phyloP scores from a whole-genome alignment of 2,113 vertebrate genomes.

The Psittacula cyanocephala region DNA sequence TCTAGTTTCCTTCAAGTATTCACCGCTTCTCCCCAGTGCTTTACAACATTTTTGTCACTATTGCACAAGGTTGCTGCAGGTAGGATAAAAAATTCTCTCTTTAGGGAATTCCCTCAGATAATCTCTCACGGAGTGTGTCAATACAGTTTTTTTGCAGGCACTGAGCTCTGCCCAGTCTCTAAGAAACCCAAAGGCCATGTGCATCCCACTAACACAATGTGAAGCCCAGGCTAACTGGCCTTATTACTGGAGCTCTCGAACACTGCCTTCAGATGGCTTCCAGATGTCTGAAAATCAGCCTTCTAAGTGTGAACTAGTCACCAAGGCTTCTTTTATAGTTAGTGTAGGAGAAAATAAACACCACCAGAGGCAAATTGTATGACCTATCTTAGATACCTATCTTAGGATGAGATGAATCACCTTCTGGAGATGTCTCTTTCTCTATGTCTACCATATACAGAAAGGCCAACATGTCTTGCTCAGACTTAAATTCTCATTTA shows the following conservation, averaged over 20 bases:
- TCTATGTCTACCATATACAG: neutral
- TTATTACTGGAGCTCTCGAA: neutral
- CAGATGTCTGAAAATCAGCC: neutral
- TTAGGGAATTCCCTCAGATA: conserved; percentile 14
- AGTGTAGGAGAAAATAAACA: conserved; percentile 25
- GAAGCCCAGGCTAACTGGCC: neutral
- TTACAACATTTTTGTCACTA: neutral
- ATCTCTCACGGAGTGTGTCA: neutral
- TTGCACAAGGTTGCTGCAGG: neutral
- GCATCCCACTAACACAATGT: neutral
- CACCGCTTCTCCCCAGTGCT: neutral
- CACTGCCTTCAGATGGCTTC: conserved; percentile 11
- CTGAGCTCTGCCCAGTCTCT: neutral
- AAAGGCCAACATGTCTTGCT: neutral
- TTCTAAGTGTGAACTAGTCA: conserved; percentile 5
- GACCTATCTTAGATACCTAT: conserved; percentile 36
- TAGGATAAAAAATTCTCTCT: neutral
- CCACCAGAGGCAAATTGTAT: neutral
- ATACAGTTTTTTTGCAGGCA: neutral
- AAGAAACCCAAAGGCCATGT: neutral
- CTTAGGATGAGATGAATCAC: conserved; percentile 22
- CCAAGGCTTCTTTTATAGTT: conserved; percentile 2
- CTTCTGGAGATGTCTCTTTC: conserved; percentile 31
- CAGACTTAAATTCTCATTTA: neutral
- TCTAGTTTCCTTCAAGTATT: neutral